Evolutionary conservation across 2,113 vertebrate genomes (phyloP).

Genomic region (human (Homo sapiens)): DNA sequence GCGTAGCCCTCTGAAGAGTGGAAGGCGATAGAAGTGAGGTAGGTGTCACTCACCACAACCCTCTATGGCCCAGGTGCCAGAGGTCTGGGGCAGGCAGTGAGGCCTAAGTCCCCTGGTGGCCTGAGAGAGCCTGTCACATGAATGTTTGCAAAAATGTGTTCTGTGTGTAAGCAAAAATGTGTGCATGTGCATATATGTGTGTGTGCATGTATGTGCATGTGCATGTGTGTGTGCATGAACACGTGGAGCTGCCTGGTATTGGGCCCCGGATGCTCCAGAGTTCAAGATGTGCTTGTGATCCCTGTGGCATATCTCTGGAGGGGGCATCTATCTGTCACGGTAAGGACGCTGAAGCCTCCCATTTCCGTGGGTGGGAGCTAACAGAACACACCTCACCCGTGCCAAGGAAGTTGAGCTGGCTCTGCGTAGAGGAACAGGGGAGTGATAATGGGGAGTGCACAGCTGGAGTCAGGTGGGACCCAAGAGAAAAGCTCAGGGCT

Average conservation of each 20-base stretch:
- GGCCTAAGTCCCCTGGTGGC: not conserved
- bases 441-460: not conserved
- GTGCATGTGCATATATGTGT: not conserved
- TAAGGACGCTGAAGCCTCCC: not conserved
- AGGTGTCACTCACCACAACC: not conserved
- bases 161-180: not conserved
- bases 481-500: not conserved
- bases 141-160: slow-evolving; percentile 9
- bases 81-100: not conserved
- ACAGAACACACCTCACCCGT: not conserved
- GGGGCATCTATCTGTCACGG: not conserved
- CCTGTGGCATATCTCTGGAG: not conserved
- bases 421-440: not conserved
- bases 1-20: not conserved
- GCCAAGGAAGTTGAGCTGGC: not conserved
- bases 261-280: not conserved
- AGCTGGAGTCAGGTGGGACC: not conserved
- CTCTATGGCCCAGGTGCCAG: not conserved
- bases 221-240: not conserved
- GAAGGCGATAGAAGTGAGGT: not conserved
- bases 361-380: not conserved
- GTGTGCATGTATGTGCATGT: not conserved
- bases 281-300: not conserved
- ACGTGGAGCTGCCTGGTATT: not conserved
- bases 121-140: not conserved